A percentile compares a stretch with the other conserved stretches of the same genome.
These are phyloP conservation scores for Oxyteleia sp. DNA, from an alignment of 2,888 invertebrate genomes.

Conservation along the genomic window DNA sequence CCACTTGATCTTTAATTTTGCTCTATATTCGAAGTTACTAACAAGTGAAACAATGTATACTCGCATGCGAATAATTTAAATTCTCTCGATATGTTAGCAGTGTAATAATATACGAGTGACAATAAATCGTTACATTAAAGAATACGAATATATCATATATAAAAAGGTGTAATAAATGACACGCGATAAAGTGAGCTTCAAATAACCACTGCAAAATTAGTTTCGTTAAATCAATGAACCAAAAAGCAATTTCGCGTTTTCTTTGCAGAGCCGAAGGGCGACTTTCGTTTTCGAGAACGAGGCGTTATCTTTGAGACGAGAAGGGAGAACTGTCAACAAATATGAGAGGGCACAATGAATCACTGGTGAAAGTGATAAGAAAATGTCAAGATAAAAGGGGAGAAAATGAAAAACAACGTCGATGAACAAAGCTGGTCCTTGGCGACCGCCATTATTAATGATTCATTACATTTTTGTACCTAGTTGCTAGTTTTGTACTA, in stretches of 20 bases:
- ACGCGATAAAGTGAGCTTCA: conserved; percentile 38
- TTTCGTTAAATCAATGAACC: conserved; percentile 10
- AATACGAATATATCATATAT: conserved; percentile 44
- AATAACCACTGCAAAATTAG: conserved; percentile 12
- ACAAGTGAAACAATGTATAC: conserved; percentile 15
- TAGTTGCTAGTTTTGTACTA: conserved; percentile 90
- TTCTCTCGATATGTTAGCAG: conserved; percentile 13
- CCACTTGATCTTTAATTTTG: no score
- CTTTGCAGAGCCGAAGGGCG: conserved; percentile 2
- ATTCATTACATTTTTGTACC: conserved; percentile 88
- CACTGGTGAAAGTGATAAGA: conserved; percentile 43
- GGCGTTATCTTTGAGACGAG: conserved; percentile 27
- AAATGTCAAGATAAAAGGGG: conserved; percentile 56
- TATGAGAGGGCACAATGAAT: conserved; percentile 42
- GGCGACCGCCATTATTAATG: conserved; percentile 84
- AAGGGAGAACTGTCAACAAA: conserved; percentile 49
- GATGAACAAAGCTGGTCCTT: conserved; percentile 80
- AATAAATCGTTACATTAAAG: conserved; percentile 57
- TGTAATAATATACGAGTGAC: conserved; percentile 49
- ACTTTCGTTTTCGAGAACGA: conserved; percentile 38
- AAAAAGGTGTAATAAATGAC: conserved; percentile 47
- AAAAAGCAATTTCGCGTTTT: conserved; percentile 12
- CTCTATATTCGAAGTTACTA: no score
- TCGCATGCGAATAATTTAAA: conserved; percentile 30
- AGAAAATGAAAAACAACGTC: conserved; percentile 23